Evolutionary conservation across 2,113 vertebrate species (phyloP), one percentile per base, ranked within the genome.

Genomic region (Perca fluviatilis): DNA sequence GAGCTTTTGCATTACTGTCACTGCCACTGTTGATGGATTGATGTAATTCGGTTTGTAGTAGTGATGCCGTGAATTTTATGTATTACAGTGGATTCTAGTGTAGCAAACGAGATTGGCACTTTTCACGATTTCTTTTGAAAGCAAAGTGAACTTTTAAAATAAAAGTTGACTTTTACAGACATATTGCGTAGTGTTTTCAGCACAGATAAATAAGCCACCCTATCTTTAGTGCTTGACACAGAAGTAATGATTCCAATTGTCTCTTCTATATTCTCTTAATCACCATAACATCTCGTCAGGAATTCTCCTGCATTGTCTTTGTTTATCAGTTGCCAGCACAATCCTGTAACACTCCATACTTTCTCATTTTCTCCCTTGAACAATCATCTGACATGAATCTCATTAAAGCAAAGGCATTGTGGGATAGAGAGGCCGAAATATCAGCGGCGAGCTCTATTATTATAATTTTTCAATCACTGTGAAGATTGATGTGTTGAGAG

Each of bases 381-480:
- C 87, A 88, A 83, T 74, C 79, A 76, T 82, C 81, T 87, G 88
- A 92, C 79, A 81, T 84, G 87, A 92, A 88, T 88, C 76, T 88
- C 63, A 89, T 85, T 83, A 88, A 88, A 88, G 86, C 80, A 81
- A 60, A 76, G 51, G 74, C 70, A 75, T 66, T 3, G 6, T 19
- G 62, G 53, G 65, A 83, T 74, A 61, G 54, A 83, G 30, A 65
- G 66, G 87, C 66, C 64, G 64, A 79, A 84, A 65, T 74, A 88
- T 91, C 86, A 82, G 49, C 49, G 0, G 36, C 56, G 74, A 79
- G 74, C 51, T 89, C 74, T 85, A 81, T 93, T 87, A 84, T 90
- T 88, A 86, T 84, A 82, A 89, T 92, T 92, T 94, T 86, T 86
- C 92, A 89, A 92, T 94, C 91, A 93, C 73, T 82, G 85, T 84